Conservation (phyloP, 2,113 vertebrate genomes). For the Chlorocebus sabaeus region DNA sequence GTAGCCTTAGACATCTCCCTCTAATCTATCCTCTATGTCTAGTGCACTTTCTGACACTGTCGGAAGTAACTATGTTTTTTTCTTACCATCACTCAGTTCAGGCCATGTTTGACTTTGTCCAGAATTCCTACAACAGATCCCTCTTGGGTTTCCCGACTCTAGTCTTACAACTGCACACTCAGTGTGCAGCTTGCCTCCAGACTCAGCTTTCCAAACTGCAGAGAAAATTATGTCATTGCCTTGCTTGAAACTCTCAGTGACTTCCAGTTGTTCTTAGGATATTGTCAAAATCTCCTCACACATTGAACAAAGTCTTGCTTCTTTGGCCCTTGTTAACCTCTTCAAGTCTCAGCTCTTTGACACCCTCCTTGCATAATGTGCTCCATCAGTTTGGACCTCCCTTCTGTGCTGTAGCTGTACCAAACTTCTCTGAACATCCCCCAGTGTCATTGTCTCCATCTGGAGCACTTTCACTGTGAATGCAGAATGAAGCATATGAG, state of each 20-base stretch:
- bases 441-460: neutral
- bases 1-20: neutral
- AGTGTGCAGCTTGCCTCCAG: neutral
- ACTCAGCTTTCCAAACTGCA: neutral
- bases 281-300: neutral
- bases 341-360: neutral
- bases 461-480: accelerated
- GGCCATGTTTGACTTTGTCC: neutral
- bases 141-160: neutral
- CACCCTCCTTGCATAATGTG: accelerated
- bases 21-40: neutral
- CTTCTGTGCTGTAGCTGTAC: neutral
- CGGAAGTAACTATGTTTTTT: neutral
- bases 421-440: neutral
- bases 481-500: neutral
- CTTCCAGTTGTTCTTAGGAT: neutral
- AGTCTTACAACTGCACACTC: no score
- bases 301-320: neutral
- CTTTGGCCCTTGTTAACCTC: neutral
- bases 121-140: neutral
- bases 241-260: neutral
- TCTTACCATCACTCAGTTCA: neutral
- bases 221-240: neutral
- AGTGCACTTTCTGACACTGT: no score
- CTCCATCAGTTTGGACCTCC: neutral